Percentiles rank a stretch among this genome's conserved stretches.
Conservation (phyloP, 2,888 invertebrate species). For the Subacronicta megacephala region DNA sequence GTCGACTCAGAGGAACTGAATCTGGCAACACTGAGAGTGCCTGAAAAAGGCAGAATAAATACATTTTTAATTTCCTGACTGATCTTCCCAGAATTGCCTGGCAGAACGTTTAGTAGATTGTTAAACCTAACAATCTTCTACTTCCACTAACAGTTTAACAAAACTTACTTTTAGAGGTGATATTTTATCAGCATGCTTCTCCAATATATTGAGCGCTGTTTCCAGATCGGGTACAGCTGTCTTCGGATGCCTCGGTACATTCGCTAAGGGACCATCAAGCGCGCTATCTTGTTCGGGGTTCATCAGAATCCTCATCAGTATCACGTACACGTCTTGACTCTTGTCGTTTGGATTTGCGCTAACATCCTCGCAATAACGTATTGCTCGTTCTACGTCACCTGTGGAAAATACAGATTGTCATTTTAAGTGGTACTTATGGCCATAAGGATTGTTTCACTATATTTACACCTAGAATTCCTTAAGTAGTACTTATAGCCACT, state of each 20-base stretch:
- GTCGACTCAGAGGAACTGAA: slow-evolving; percentile 92
- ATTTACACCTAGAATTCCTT: too few relatives aligned
- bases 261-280: slow-evolving; percentile 82
- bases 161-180: slow-evolving; percentile 93
- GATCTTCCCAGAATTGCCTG: too few relatives aligned
- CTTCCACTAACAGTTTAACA: too few relatives aligned
- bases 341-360: slow-evolving; percentile 82
- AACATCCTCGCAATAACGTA: slow-evolving; percentile 94
- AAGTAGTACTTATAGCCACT: too few relatives aligned
- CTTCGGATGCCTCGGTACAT: slow-evolving; percentile 87
- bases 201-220: slow-evolving; percentile 94
- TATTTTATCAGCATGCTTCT: slow-evolving; percentile 95
- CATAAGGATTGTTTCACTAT: too few relatives aligned
- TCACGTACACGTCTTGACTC: slow-evolving; percentile 90
- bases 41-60: slow-evolving; percentile 67
- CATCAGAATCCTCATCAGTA: slow-evolving; percentile 88
- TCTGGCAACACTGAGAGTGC: slow-evolving; percentile 95
- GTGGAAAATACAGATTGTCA: neutral
- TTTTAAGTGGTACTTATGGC: too few relatives aligned
- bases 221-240: slow-evolving; percentile 93
- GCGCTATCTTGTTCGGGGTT: slow-evolving; percentile 74
- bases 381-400: slow-evolving; percentile 95
- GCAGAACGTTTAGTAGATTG: too few relatives aligned
- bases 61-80: neutral
- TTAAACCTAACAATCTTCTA: too few relatives aligned